Base-by-base conservation (phyloP, 2,797 vertebrate genomes). In the Anabacerthia variegaticeps region DNA sequence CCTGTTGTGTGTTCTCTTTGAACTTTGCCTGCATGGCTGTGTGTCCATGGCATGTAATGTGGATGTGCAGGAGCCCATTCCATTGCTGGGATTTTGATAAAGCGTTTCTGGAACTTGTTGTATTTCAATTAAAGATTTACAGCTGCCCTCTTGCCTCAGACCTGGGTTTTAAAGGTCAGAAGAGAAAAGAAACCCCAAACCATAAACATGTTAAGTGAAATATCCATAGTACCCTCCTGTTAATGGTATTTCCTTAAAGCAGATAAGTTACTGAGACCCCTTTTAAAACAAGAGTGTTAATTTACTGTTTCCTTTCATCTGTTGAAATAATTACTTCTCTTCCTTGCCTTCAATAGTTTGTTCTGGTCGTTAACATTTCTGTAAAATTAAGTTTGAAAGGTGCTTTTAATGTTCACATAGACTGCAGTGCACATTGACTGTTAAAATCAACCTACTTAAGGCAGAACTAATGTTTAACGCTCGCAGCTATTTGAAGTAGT, bases 301-400 rank as follows among this genome's bases (percentile, higher is more conserved):
- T 98, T 98, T 98, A 98, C 97, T 97, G 96, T 98, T 98, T 98
- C 96, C 97, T 98, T 98, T 98, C 97, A 98, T 98, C 97, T 98
- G 55, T 87, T 97, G 94, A 98, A 98, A 98, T 98, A 98, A 98
- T 98, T 97, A 97, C 97, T 96, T 98, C 98, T 95, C 88, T 96
- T 97, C 96, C 96, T 96, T 97, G 88, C 95, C 89, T 97, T 96
- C 95, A 93, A 7, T 95, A 96, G 96, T 98, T 98, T 97, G 96
- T 98, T 98, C 97, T 98, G 97, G 96, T 98, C 93, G 86, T 98
- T 98, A 98, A 98, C 97, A 97, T 98, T 98, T 98, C 97, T 98
- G 95, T 97, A 98, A 97, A 97, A 98, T 98, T 97, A 97, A 97
- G 97, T 97, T 95, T 96, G 96, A 98, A 97, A 97, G 96, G 97